phyloP scores from a whole-genome alignment of 2,888 invertebrate genomes.

The Parnassius orleans region DNA sequence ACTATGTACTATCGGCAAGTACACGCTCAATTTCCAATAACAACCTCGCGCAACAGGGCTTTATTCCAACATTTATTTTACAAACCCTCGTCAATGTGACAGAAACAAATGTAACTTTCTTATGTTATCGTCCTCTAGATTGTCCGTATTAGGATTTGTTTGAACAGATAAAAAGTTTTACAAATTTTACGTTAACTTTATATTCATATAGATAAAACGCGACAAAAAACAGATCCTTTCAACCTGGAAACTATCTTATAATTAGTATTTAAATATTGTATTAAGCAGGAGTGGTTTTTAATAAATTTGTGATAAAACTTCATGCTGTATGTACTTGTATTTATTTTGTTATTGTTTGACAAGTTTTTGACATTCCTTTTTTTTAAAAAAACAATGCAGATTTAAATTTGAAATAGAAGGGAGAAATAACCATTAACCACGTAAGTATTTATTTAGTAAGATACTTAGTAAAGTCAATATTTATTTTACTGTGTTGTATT shows the following conservation, averaged over 20 bases:
- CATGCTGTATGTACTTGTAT: too few relatives aligned
- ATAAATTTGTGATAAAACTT: too few relatives aligned
- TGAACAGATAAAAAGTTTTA: slow-evolving; percentile 16
- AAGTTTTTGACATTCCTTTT: too few relatives aligned
- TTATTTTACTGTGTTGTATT: too few relatives aligned
- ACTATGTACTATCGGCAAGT: slow-evolving; percentile 7
- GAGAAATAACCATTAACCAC: too few relatives aligned
- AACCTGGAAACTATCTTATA: background rate
- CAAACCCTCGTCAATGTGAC: slow-evolving; percentile 26
- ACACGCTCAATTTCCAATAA: slow-evolving; percentile 12
- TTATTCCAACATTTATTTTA: slow-evolving; percentile 23
- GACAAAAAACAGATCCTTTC: slow-evolving; percentile 2
- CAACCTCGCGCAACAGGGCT: slow-evolving; percentile 14
- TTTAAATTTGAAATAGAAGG: too few relatives aligned
- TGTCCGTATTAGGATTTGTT: slow-evolving; percentile 15
- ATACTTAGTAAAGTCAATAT: too few relatives aligned
- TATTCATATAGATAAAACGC: slow-evolving; percentile 5
- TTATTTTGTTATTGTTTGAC: too few relatives aligned
- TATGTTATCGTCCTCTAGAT: slow-evolving; percentile 20
- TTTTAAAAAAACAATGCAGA: too few relatives aligned
- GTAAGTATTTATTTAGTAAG: too few relatives aligned
- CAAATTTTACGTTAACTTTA: slow-evolving; percentile 4
- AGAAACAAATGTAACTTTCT: slow-evolving; percentile 20
- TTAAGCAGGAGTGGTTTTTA: too few relatives aligned
- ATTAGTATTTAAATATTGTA: too few relatives aligned